These are phyloP conservation scores for Burhinus bistriatus DNA, from an alignment of 2,113 vertebrate genomes.

Conservation along the genomic window DNA sequence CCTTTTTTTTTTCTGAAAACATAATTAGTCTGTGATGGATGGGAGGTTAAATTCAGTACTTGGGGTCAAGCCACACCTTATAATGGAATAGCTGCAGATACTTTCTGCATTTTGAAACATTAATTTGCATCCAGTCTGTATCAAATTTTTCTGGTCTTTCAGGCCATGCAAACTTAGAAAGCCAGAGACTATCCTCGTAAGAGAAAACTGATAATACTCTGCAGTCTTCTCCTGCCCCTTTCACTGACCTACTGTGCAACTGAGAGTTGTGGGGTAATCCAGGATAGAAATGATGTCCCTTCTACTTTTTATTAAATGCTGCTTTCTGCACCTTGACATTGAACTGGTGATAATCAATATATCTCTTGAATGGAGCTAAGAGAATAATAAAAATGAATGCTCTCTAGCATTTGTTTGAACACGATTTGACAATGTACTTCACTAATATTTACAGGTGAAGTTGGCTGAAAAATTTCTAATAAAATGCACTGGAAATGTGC, in stretches of 20 bases:
- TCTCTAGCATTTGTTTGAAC: neutral
- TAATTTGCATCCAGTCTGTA: neutral
- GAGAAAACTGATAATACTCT: neutral
- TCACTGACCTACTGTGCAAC: neutral
- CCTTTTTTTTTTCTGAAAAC: slow-evolving; percentile 1
- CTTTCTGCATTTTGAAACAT: neutral
- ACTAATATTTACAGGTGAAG: neutral
- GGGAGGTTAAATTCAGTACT: slow-evolving; percentile 21
- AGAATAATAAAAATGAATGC: neutral
- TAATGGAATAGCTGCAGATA: neutral
- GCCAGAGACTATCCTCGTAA: fast-evolving
- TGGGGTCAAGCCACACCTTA: slow-evolving; percentile 8
- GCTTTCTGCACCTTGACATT: neutral
- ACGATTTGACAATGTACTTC: neutral
- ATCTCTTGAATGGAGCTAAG: neutral
- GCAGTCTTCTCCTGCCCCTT: neutral
- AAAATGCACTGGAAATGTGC: neutral
- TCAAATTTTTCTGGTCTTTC: neutral
- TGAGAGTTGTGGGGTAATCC: neutral
- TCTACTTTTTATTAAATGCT: neutral
- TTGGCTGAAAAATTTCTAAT: neutral
- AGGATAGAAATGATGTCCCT: neutral
- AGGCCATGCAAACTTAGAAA: neutral
- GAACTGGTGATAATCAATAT: neutral
- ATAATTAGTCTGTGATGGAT: slow-evolving; percentile 47